Conservation (phyloP, 2,113 vertebrate genomes). For the Isichthys henryi region DNA sequence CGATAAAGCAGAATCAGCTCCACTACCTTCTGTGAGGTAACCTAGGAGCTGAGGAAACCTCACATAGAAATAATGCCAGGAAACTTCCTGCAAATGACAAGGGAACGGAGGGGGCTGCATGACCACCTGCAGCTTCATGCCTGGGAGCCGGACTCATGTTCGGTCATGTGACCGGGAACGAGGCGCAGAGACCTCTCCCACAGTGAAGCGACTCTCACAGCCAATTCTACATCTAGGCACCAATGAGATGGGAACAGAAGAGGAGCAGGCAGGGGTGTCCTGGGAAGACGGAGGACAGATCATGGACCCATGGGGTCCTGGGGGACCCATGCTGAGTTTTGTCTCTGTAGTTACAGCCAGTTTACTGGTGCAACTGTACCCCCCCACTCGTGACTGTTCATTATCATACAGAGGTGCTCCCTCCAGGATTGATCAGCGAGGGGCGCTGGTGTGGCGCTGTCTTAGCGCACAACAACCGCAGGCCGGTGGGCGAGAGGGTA, state of each 20-base stretch:
- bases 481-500: background rate
- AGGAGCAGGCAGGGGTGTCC: background rate
- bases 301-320: background rate
- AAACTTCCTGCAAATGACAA: background rate
- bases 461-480: background rate
- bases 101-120: background rate
- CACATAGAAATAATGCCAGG: background rate
- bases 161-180: background rate
- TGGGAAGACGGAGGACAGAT: background rate
- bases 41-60: background rate
- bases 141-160: background rate
- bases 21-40: background rate
- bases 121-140: background rate
- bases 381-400: background rate
- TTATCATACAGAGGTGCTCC: background rate
- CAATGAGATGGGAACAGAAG: background rate
- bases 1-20: background rate
- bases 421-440: background rate
- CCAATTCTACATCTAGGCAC: no score
- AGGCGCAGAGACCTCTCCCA: background rate
- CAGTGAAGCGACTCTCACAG: background rate
- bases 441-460: background rate
- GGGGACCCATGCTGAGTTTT: background rate
- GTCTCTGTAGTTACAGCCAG: slow-evolving; percentile 12
- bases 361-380: background rate